phyloP scores from a whole-genome alignment of 2,797 vertebrate genomes.

The Salmo trutta region DNA sequence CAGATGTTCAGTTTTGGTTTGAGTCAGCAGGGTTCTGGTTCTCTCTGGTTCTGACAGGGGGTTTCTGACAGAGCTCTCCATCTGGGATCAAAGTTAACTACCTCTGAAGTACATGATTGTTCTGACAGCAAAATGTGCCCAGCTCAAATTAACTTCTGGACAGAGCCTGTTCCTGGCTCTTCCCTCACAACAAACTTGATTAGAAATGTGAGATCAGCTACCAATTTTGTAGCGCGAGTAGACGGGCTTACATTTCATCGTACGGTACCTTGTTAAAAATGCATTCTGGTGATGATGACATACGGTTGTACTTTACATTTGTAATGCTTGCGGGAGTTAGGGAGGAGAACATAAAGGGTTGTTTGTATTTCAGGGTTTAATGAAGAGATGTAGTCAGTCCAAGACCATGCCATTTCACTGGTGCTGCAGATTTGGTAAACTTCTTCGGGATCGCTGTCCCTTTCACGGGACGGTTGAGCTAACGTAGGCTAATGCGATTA shows the following conservation, averaged over 20 bases:
- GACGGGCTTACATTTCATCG: constrained; percentile 12
- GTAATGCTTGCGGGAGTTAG: constrained; percentile 2
- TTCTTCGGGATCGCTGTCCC: too few species aligned
- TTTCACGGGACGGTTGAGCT: too few species aligned
- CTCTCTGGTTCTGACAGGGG: neutral
- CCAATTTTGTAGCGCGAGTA: constrained; percentile 18
- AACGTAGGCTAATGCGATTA: too few species aligned
- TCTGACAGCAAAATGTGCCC: neutral
- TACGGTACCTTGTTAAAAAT: constrained; percentile 48
- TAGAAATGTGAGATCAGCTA: constrained; percentile 49
- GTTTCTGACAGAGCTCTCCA: neutral
- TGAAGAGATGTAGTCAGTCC: neutral
- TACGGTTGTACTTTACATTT: neutral
- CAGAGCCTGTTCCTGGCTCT: neutral
- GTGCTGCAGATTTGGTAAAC: neutral
- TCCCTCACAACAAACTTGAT: constrained; percentile 27
- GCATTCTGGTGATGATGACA: constrained; percentile 12
- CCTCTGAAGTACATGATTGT: neutral
- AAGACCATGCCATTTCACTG: neutral
- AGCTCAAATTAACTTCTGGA: constrained; percentile 32
- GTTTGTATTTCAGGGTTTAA: neutral
- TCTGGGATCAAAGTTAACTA: constrained; percentile 20
- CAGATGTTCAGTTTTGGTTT: neutral
- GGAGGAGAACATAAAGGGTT: constrained; percentile 2
- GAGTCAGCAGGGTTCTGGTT: neutral